These are phyloP conservation scores for Corynorhinus townsendii DNA, from an alignment of 2,113 vertebrate genomes.

Conservation along the genomic window DNA sequence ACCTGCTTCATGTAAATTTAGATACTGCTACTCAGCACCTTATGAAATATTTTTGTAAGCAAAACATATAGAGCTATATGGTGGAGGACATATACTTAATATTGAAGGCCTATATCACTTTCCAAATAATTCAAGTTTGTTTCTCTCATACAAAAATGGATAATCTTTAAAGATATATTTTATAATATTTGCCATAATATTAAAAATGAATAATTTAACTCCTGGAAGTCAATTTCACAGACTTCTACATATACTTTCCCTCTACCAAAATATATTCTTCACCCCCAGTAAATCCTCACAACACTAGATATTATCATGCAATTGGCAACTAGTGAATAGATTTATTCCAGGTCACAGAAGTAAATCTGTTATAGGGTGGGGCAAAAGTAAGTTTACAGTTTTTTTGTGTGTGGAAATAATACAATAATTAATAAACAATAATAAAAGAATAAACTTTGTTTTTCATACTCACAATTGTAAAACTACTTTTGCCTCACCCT, in stretches of 20 bases:
- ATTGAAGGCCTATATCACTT: not conserved
- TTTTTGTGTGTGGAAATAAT: no score
- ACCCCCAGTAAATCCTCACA: not conserved
- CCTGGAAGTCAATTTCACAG: not conserved
- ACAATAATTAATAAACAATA: no score
- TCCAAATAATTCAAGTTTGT: not conserved
- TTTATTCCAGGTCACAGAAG: not conserved
- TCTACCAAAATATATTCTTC: not conserved
- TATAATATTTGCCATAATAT: not conserved
- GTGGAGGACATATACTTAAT: no score
- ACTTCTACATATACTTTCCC: not conserved
- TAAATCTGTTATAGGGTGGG: not conserved
- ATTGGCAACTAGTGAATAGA: not conserved
- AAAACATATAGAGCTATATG: not conserved
- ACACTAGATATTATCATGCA: not conserved
- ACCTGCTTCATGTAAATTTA: not conserved
- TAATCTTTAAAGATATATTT: not conserved
- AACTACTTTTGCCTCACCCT: no score
- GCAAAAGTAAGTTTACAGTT: no score
- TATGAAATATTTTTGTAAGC: not conserved
- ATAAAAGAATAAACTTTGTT: no score
- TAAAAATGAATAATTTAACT: not conserved
- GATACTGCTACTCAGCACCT: not conserved
- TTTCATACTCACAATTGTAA: no score
- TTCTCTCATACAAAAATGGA: not conserved